Evolutionary conservation across 2,888 invertebrate species (phyloP).

Genomic region (Rhaphigaster nebulosa): DNA sequence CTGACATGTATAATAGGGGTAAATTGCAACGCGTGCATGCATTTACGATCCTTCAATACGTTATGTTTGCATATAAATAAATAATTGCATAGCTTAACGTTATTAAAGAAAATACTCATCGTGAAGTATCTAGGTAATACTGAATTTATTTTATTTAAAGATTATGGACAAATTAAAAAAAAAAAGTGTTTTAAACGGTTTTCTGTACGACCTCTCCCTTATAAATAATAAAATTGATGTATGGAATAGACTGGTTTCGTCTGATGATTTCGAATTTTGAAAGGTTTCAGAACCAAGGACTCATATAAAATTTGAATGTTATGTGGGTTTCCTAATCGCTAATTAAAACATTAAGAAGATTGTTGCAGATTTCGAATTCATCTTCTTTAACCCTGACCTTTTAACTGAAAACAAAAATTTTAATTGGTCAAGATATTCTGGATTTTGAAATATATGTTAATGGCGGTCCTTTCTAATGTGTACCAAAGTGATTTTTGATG

Average conservation of each 20-base stretch:
- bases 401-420: slow-evolving; percentile 39
- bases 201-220: background rate
- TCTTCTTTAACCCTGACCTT: slow-evolving; percentile 41
- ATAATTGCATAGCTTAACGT: background rate
- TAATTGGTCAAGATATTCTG: slow-evolving; percentile 17
- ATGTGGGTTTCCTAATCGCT: background rate
- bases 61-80: background rate
- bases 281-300: background rate
- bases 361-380: slow-evolving; percentile 1
- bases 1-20: too few species aligned
- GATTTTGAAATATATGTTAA: slow-evolving; percentile 30
- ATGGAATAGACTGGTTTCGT: background rate
- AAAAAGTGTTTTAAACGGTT: background rate
- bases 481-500: slow-evolving; percentile 18
- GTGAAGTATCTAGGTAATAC: background rate
- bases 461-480: background rate
- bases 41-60: background rate
- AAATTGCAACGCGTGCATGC: too few species aligned
- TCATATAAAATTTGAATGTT: slow-evolving; percentile 31
- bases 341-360: slow-evolving; percentile 27
- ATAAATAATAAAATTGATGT: background rate
- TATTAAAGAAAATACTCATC: background rate
- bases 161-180: background rate
- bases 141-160: background rate
- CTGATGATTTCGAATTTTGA: background rate